These are phyloP conservation scores for Heliconius charithonia DNA, from an alignment of 2,888 invertebrate genomes.

Conservation along the genomic window DNA sequence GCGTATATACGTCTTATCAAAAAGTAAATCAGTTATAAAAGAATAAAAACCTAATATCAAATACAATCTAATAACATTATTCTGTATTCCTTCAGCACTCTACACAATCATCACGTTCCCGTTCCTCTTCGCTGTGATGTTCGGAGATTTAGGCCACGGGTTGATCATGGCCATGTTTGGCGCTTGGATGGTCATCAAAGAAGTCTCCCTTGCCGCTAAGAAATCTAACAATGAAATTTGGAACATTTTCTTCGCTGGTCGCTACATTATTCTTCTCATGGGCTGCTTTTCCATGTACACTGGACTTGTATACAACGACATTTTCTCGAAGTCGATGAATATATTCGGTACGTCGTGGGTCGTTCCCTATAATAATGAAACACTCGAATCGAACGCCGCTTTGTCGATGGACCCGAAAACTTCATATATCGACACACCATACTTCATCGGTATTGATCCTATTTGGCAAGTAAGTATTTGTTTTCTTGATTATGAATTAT, in stretches of 20 bases:
- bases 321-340: constrained; percentile 98
- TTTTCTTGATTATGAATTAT: constrained; percentile 1
- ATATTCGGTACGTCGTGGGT: constrained; percentile 96
- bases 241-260: constrained; percentile 98
- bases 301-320: constrained; percentile 98
- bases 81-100: constrained; percentile 83
- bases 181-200: constrained; percentile 90
- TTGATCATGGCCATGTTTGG: constrained; percentile 91
- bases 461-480: constrained; percentile 87
- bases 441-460: constrained; percentile 94
- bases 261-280: constrained; percentile 99
- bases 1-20: too few relatives aligned
- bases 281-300: constrained; percentile 99
- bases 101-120: constrained; percentile 97
- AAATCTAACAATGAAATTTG: constrained; percentile 94
- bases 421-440: constrained; percentile 86
- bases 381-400: constrained; percentile 73
- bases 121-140: constrained; percentile 98
- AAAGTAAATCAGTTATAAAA: not conserved
- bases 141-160: constrained; percentile 97
- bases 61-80: not conserved
- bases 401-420: constrained; percentile 87
- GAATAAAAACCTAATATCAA: not conserved
- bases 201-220: constrained; percentile 88
- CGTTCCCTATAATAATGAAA: constrained; percentile 81